Evolutionary conservation across 1,140 invertebrate genomes (phyloP), one percentile per base, ranked within the genome.

Genomic region (Chrysoperla carnea): DNA sequence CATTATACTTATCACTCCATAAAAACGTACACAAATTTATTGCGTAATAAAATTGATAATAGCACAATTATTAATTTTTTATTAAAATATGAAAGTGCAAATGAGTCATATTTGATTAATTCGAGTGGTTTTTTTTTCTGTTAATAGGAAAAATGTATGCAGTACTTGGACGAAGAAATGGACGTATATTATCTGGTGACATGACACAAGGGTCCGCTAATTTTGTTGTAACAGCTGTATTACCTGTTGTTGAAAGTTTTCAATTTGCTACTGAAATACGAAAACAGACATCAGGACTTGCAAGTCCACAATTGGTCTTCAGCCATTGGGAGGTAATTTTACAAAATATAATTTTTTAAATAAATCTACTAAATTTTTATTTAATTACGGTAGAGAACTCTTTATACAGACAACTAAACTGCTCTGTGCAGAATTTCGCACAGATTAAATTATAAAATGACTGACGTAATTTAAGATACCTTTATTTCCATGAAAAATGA

Each of bases 241-340:
- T 99, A 47, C 95, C 95, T 0, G 90, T 98, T 17, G 78, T 93
- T 8, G 94, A 99, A 64, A 97, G 92, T 61, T 95, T 97, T 66
- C 78, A 85, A 44, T 89, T 99, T 62, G 84, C 87, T 6, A 80
- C 89, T 39, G 88, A 94, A 62, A 76, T 98, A 45, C 69, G 82
- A 42, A 95, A 90, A 55, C 84, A 91, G 62, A 98, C 93, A 27
- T 96, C 90, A 47, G 95, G 95, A 17, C 69, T 95, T 43, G 94
- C 94, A 6, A 84, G 81, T 61, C 92, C 93, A 8, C 93, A 96
- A 62, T 72, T 99, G 43, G 73, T 88, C 48, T 99, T 98, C 67
- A 93, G 87, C 57, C 91, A 96, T 62, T 99, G 93, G 87, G 90
- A 98, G 79, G 85, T 87, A 64, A 70, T 66, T 23, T 9, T n/a